Conservation (phyloP, 2,113 vertebrate genomes). For the Boulengeromyrus knoepffleri region DNA sequence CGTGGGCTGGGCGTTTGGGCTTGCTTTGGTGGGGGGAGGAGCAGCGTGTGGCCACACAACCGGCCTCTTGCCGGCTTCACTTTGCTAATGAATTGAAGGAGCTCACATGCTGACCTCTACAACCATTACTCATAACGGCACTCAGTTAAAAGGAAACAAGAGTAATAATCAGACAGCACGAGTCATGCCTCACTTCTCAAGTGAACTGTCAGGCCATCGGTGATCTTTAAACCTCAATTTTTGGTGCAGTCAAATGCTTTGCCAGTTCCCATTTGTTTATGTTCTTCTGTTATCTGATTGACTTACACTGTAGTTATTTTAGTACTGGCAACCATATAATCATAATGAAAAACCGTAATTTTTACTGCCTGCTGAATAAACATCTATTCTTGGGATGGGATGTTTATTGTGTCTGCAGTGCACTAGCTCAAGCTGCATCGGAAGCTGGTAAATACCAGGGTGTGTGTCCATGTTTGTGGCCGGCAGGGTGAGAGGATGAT, state of each 20-base stretch:
- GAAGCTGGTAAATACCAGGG: not conserved
- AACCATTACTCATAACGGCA: slow-evolving; percentile 13
- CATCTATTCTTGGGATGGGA: not conserved
- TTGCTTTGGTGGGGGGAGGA: not conserved
- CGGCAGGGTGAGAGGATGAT: slow-evolving; percentile 9
- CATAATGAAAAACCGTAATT: not conserved
- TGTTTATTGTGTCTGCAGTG: not conserved
- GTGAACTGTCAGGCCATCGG: not conserved
- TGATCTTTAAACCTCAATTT: not conserved
- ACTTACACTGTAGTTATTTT: not conserved
- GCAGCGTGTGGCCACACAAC: not conserved
- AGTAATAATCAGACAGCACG: not conserved
- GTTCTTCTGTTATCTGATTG: not conserved
- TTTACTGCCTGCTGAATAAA: not conserved
- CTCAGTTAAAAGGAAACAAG: not conserved
- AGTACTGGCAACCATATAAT: not conserved
- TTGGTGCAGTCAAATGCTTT: not conserved
- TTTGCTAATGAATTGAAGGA: slow-evolving; percentile 1
- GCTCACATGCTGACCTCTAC: not conserved
- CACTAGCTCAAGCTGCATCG: not conserved
- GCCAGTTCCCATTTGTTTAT: not conserved
- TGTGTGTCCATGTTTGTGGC: not conserved
- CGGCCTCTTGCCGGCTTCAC: not conserved
- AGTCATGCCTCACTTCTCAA: not conserved
- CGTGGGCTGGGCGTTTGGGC: not conserved